Evolutionary conservation across 2,113 vertebrate species (phyloP), one percentile per base, ranked within the genome.

Genomic region (Camelus bactrianus): DNA sequence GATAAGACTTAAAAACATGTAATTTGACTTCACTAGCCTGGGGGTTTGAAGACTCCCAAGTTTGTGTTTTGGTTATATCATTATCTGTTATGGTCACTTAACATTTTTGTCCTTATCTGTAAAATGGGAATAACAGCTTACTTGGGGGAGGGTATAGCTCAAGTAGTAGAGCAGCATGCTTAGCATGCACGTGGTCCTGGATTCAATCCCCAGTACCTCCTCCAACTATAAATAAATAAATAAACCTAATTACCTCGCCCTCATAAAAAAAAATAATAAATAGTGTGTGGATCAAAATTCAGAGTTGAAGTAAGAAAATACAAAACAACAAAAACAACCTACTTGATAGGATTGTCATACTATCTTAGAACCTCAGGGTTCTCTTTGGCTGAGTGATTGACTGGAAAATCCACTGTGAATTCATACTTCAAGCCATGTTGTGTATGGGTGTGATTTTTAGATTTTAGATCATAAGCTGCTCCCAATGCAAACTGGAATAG

Each of bases 91-190:
- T 70, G 42, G 26, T 86, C 14, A 28, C n/a, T 50, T 92, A 83
- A 65, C 58, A 54, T 90, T 92, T 92, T 46, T 91, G 38, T 32
- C 48, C 77, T 93, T 95, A 70, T 89, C 91, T 91, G 28, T 82
- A n/a, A 69, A 76, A 52, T 83, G 69, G 73, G 35, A 80, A 67
- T 65, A 69, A n/a, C 35, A 24, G 46, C 20, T 35, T 42, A 42
- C 38, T 42, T 42, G 38, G 38, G 38, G 38, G 38, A 42, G 38
- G 38, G 38, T 42, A 42, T 42, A 42, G 38, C 38, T 42, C 38
- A 42, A 42, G 38, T 42, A 5, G 38, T 42, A 42, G 38, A 42
- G 38, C 38, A 42, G 38, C 38, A 42, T 42, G 38, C 38, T 42
- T 42, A 42, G 38, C 38, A 42, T 42, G 38, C 38, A 42, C 4